Evolutionary conservation across 2,797 vertebrate genomes (phyloP), one percentile per base, ranked within the genome.

Genomic region (Miichthys miiuy): DNA sequence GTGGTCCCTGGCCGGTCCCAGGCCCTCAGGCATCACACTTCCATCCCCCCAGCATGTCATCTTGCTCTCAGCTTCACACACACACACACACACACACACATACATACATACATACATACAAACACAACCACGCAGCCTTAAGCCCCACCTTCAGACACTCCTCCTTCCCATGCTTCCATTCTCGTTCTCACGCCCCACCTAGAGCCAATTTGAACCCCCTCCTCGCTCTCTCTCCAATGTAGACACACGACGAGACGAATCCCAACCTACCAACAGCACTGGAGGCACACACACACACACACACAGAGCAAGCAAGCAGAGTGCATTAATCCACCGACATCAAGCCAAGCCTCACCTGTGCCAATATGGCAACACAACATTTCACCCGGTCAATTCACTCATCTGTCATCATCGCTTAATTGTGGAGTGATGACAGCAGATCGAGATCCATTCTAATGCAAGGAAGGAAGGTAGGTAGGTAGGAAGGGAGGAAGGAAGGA

Each of bases 1-100:
- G 93, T 91, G 80, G 91, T 93, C 86, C 83, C 88, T 91, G 90
- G 89, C 88, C 75, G 16, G 84, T 88, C 80, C 75, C 75, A 68
- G 78, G 78, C 82, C 86, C 83, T 73, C 56, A 91, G 85, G 87
- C 89, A 76, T 85, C 72, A 85, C 89, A 85, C 90, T 75, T 88
- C 84, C 90, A 86, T 69, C 77, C 81, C 79, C 89, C 75, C 85
- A 89, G 88, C 89, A 82, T 90, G 88, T 77, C 87, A 81, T 88
- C 82, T 69, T 86, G 71, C 81, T 90, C 80, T 84, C 30, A 81
- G 77, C 73, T 66, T 72, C 58, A 60, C 74, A 80, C 66, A 71
- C 56, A 75, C 61, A 55, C 60, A 60, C 69, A 60, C 50, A 42
- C 51, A 42, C 56, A 71, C 54, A 66, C 73, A 77, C 56, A 71